These are phyloP conservation scores for Gadus chalcogrammus DNA, from an alignment of 2,113 vertebrate genomes.

Conservation along the genomic window DNA sequence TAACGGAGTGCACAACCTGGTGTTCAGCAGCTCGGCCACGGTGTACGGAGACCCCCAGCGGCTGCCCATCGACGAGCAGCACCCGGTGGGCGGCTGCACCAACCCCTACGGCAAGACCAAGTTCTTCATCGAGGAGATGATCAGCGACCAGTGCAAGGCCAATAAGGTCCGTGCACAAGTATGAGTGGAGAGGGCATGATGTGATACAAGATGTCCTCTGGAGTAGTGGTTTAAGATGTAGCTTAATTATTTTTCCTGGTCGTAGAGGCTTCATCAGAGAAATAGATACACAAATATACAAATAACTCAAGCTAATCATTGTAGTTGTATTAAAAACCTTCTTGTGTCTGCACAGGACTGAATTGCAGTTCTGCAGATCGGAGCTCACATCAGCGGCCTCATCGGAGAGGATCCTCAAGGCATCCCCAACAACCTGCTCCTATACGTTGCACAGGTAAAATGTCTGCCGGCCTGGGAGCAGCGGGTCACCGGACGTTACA, in stretches of 20 bases:
- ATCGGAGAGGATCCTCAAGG: slow-evolving; percentile 97
- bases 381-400: slow-evolving; percentile 86
- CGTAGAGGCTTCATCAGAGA: too few species aligned
- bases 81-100: slow-evolving; percentile 88
- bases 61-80: slow-evolving; percentile 89
- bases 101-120: slow-evolving; percentile 97
- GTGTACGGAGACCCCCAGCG: slow-evolving; percentile 89
- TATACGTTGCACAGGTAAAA: slow-evolving; percentile 91
- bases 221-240: too few species aligned
- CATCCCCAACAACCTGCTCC: slow-evolving; percentile 95
- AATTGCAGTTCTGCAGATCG: slow-evolving; percentile 87
- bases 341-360: slow-evolving; percentile 75
- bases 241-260: too few species aligned
- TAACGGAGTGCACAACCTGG: slow-evolving; percentile 84
- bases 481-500: neutral
- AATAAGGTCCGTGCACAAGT: slow-evolving; percentile 73
- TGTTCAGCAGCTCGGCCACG: slow-evolving; percentile 97
- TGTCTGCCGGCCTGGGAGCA: neutral
- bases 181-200: neutral
- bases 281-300: too few species aligned
- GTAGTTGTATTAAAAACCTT: slow-evolving; percentile 7
- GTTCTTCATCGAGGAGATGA: slow-evolving; percentile 98
- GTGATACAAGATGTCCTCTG: too few species aligned
- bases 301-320: neutral
- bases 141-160: slow-evolving; percentile 85